A percentile compares a stretch with the other conserved stretches of the same genome.
Evolutionary conservation across 2,797 vertebrate genomes (phyloP).

Genomic region (Decapterus maruadsi): DNA sequence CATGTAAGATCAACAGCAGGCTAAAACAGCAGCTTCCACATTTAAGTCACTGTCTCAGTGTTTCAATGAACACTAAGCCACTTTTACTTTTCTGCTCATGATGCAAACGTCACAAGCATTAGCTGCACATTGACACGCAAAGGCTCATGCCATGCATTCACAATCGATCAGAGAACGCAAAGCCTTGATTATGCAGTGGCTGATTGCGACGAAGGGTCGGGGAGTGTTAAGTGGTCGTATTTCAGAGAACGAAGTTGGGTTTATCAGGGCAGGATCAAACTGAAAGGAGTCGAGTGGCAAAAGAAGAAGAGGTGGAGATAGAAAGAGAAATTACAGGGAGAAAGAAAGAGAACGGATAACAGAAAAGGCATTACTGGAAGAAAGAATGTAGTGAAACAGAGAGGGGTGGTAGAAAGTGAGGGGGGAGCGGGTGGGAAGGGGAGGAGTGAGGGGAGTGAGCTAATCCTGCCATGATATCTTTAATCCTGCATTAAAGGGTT

Average conservation of each 20-base stretch:
- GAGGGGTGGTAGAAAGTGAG: constrained; percentile 53
- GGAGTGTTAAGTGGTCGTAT: constrained; percentile 54
- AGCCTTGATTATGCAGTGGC: constrained; percentile 67
- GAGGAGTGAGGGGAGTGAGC: constrained; percentile 52
- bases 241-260: constrained; percentile 32
- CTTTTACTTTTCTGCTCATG: constrained; percentile 5
- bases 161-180: constrained; percentile 66
- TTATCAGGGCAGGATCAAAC: constrained; percentile 53
- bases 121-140: constrained; percentile 81
- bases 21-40: constrained; percentile 17
- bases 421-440: constrained; percentile 35
- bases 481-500: constrained; percentile 84
- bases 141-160: constrained; percentile 83
- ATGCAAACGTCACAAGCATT: constrained; percentile 80
- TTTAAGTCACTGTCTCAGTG: constrained; percentile 16
- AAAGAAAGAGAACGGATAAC: constrained; percentile 51
- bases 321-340: constrained; percentile 56
- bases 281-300: constrained; percentile 44
- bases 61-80: constrained; percentile 16
- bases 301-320: constrained; percentile 27
- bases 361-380: constrained; percentile 59
- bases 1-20: constrained; percentile 16
- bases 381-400: constrained; percentile 65
- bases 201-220: constrained; percentile 48
- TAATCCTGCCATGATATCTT: constrained; percentile 83